Percentiles rank a stretch among this genome's conserved stretches.
Conservation (phyloP, 2,797 vertebrate species). For the Cryptoblepharus egeriae region DNA sequence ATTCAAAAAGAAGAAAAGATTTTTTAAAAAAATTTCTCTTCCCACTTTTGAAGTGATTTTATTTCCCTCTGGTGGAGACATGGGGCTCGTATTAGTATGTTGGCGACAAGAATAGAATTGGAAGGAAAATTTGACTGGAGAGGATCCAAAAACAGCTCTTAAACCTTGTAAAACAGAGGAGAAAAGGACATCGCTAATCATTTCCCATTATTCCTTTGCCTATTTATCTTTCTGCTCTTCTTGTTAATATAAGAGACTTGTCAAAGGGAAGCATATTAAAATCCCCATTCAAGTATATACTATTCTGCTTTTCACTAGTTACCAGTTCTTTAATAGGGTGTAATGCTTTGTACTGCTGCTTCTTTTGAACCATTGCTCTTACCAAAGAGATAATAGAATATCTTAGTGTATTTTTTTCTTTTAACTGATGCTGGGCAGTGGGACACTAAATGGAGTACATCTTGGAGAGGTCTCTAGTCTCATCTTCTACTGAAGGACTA, state of each 20-base stretch:
- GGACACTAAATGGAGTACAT: not conserved
- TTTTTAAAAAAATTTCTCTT: not conserved
- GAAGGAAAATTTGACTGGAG: constrained; percentile 19
- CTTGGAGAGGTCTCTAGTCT: not conserved
- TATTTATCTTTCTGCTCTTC: constrained; percentile 7
- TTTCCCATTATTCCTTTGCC: not conserved
- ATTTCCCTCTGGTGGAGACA: constrained; percentile 3
- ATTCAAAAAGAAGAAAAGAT: constrained; percentile 3
- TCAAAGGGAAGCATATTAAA: constrained; percentile 24
- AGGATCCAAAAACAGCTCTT: constrained; percentile 11
- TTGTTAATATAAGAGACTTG: constrained; percentile 17
- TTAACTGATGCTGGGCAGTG: not conserved
- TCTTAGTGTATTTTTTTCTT: not conserved
- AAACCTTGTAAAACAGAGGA: not conserved
- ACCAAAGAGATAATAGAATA: not conserved
- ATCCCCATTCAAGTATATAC: not conserved
- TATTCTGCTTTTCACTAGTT: not conserved
- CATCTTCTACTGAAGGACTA: not conserved
- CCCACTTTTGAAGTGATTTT: not conserved
- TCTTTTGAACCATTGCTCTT: not conserved
- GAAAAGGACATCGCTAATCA: not conserved
- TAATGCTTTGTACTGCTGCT: not conserved
- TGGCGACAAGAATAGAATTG: constrained; percentile 18
- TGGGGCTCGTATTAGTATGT: constrained; percentile 22
- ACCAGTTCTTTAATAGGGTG: not conserved